phyloP scores from a whole-genome alignment of 2,888 invertebrate genomes.

The Cheilosia urbana region DNA sequence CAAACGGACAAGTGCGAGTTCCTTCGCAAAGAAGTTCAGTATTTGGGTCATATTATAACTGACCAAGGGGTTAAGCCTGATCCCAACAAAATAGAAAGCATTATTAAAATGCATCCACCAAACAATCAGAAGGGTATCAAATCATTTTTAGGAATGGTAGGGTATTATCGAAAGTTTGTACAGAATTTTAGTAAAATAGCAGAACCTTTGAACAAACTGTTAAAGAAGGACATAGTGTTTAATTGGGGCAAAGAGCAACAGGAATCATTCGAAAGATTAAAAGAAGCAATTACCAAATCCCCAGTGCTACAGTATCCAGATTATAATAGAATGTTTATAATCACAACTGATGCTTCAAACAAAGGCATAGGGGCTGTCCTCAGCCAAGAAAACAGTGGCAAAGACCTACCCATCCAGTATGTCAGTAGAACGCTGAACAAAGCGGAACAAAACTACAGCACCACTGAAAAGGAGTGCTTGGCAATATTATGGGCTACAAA shows the following conservation, averaged over 20 bases:
- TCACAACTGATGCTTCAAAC: too few species aligned
- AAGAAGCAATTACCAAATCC: too few species aligned
- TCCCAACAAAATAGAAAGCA: constrained; percentile 11
- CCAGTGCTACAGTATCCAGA: too few species aligned
- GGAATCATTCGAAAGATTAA: constrained; percentile 23
- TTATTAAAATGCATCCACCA: constrained; percentile 23
- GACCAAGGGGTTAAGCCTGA: constrained; percentile 47
- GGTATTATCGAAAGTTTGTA: constrained; percentile 8
- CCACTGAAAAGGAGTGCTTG: constrained; percentile 80
- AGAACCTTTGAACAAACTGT: constrained; percentile 68
- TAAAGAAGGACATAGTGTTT: constrained; percentile 35
- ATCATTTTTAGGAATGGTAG: constrained; percentile 21
- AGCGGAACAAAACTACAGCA: constrained; percentile 77
- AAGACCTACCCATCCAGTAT: constrained; percentile 76
- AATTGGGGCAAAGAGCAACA: constrained; percentile 20
- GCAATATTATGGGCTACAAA: constrained; percentile 79
- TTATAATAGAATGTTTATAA: too few species aligned
- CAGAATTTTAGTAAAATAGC: constrained; percentile 45
- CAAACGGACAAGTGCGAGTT: background rate
- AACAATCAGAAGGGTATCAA: constrained; percentile 25
- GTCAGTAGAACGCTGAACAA: constrained; percentile 77
- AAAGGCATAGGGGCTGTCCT: constrained; percentile 14
- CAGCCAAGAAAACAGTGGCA: background rate
- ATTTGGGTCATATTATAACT: too few species aligned
- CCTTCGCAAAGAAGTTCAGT: constrained; percentile 62